Base-by-base conservation (phyloP, 2,113 vertebrate genomes). In the Psittacula cyanocephala region DNA sequence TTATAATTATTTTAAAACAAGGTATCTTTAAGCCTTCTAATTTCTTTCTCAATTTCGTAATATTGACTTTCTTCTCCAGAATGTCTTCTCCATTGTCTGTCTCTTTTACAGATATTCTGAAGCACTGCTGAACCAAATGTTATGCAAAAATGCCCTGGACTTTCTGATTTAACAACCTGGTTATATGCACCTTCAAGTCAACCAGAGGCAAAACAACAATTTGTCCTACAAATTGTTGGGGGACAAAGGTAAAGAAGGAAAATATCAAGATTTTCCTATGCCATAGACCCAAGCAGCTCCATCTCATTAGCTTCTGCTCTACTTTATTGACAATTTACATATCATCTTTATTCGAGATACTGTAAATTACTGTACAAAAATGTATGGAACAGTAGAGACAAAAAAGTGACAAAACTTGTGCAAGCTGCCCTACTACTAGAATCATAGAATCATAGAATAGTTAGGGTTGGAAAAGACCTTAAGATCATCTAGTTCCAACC, bases 361-460 rank as follows among this genome's bases (percentile, higher is more conserved):
- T 17, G 17, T 55, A 64, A 76, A 7, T 46, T 64, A n/a, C 12
- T 23, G n/a, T n/a, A 35, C 6, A 44, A 79, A 67, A 60, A 47
- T 15, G 0, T 44, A 44, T 29, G 18, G 11, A 83, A 76, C 4
- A 18, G 1, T n/a, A 52, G 3, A 75, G 6, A 33, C 25, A 0
- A 44, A 69, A 76, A 59, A 57, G 33, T 33, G 20, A n/a, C 33
- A 57, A n/a, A 22, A 57, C 20, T 57, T n/a, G 33, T 23, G 20
- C 55, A 57, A 57, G 55, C 8, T 57, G 19, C 33, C 33, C 33
- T 57, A 14, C 55, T 23, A 57, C 33, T 57, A 19, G 55, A n/a
- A n/a, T n/a, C 19, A 29, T 29, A 53, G 28, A 53, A 29, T 29
- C 52, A n/a, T 22, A n/a, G 55, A n/a, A n/a, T 23, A n/a, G 19